Conservation (phyloP, 2,888 invertebrate genomes). For the Alsophila aescularia region DNA sequence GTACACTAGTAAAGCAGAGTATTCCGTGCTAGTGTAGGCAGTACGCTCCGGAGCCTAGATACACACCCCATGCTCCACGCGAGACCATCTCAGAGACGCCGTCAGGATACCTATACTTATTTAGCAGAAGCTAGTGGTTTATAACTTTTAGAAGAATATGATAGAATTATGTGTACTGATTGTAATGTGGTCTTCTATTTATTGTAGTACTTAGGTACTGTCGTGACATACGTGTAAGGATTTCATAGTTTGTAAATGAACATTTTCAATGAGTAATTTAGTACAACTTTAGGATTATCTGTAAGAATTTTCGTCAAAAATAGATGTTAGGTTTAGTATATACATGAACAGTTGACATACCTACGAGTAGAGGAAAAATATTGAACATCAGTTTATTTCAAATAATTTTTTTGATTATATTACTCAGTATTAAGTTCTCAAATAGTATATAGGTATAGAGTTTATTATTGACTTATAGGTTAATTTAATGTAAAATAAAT, state of each 20-base stretch:
- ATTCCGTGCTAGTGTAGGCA: conserved; percentile 83
- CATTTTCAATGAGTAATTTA: conserved; percentile 48
- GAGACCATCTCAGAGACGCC: conserved; percentile 80
- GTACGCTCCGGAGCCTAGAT: conserved; percentile 84
- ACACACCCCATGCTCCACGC: conserved; percentile 78
- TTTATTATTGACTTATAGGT: conserved; percentile 66
- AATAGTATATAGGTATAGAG: conserved; percentile 71
- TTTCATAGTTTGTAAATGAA: conserved; percentile 67
- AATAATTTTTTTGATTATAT: conserved; percentile 57
- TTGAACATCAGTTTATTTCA: conserved; percentile 55
- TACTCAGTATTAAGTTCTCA: conserved; percentile 82
- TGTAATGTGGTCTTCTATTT: conserved; percentile 82
- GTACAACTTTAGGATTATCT: conserved; percentile 79
- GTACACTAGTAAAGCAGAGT: conserved; percentile 84
- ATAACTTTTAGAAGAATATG: conserved; percentile 65
- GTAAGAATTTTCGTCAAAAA: conserved; percentile 61
- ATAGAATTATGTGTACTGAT: conserved; percentile 76
- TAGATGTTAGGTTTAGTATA: conserved; percentile 66
- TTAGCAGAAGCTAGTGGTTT: conserved; percentile 73
- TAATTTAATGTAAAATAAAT: conserved; percentile 74
- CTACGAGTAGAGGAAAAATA: too few relatives aligned
- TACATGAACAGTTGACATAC: conserved; percentile 54
- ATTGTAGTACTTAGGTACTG: conserved; percentile 82
- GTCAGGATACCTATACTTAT: conserved; percentile 76
- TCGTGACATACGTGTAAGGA: conserved; percentile 78